Percentiles rank a stretch among this genome's conserved stretches.
These are phyloP conservation scores for Aleadryas rufinucha DNA, from an alignment of 2,113 vertebrate genomes.

Conservation along the genomic window DNA sequence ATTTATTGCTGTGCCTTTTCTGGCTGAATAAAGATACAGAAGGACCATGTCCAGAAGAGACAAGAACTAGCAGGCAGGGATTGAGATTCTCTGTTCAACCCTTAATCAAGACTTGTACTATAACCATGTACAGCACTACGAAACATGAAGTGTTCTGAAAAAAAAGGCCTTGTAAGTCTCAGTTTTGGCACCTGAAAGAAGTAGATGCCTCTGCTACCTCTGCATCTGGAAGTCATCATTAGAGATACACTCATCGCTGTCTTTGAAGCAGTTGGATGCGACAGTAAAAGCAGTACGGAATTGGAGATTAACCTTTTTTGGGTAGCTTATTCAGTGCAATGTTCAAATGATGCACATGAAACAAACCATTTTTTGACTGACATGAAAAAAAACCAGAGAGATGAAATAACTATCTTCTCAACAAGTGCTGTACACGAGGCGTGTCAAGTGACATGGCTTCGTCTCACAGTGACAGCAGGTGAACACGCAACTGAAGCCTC, in stretches of 20 bases:
- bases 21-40: background rate
- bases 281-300: background rate
- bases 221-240: slow-evolving; percentile 6
- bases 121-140: background rate
- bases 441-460: background rate
- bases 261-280: background rate
- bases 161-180: background rate
- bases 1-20: background rate
- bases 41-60: background rate
- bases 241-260: background rate
- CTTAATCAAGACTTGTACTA: background rate
- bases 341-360: slow-evolving; percentile 18
- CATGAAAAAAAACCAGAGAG: background rate
- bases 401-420: background rate
- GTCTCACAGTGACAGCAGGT: background rate
- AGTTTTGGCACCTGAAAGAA: slow-evolving; percentile 9
- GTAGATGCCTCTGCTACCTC: background rate
- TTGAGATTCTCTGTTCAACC: background rate
- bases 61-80: background rate
- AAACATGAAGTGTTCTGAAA: background rate
- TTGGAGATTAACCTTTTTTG: slow-evolving; percentile 17
- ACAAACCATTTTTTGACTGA: slow-evolving; percentile 7
- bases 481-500: background rate
- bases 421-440: background rate
- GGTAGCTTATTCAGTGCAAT: background rate